Percentiles rank a stretch among this genome's conserved stretches.
Conservation (phyloP, 1,140 invertebrate species). For the Copidosoma floridanum region DNA sequence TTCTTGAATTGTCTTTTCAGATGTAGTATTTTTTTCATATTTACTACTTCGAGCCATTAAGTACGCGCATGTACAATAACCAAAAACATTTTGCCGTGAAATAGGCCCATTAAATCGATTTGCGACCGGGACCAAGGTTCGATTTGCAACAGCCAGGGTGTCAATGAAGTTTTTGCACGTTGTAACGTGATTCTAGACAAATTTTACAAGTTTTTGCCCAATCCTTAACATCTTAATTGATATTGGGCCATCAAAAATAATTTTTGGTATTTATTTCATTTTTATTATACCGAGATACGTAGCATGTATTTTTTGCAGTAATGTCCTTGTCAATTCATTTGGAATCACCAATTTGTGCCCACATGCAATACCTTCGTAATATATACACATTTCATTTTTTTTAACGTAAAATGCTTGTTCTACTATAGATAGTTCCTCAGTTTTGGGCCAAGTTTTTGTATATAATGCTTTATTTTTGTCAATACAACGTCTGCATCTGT, state of each 20-base stretch:
- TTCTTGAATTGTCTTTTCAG: conserved; percentile 15
- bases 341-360: conserved; percentile 46
- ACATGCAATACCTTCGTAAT: background rate
- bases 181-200: conserved; percentile 23
- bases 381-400: conserved; percentile 17
- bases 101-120: conserved; percentile 8
- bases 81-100: conserved; percentile 9
- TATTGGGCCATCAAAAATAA: conserved; percentile 28
- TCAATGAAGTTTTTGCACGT: conserved; percentile 14
- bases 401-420: background rate
- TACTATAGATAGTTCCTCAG: background rate
- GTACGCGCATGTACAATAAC: conserved; percentile 12
- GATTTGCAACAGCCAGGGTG: conserved; percentile 48
- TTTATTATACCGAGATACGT: conserved; percentile 37
- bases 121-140: conserved; percentile 15
- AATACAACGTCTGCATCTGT: conserved; percentile 7
- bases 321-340: conserved; percentile 19
- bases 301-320: conserved; percentile 45
- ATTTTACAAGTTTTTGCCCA: conserved; percentile 11
- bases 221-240: conserved; percentile 8
- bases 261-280: conserved; percentile 38
- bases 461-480: background rate
- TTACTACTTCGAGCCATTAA: conserved; percentile 14
- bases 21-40: conserved; percentile 8
- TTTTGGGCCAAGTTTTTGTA: conserved; percentile 14